These are phyloP conservation scores for Boleophthalmus pectinirostris DNA, from an alignment of 2,113 vertebrate species.

Conservation along the genomic window DNA sequence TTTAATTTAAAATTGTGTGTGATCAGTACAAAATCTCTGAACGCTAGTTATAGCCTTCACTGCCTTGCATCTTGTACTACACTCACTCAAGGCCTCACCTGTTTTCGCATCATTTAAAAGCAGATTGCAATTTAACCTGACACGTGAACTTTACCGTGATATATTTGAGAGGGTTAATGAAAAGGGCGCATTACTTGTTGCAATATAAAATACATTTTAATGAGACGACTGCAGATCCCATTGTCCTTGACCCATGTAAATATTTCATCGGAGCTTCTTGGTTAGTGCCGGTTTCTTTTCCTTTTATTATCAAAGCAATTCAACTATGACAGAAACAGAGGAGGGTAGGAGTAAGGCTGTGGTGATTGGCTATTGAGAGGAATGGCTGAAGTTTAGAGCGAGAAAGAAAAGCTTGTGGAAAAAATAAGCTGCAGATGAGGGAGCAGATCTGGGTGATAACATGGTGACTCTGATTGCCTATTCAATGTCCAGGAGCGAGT, in stretches of 20 bases:
- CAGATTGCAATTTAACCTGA: not conserved
- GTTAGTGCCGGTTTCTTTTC: not conserved
- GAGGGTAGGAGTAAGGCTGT: not conserved
- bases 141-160: not conserved
- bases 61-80: not conserved
- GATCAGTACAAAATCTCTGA: too few relatives aligned
- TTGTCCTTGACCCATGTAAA: constrained; percentile 1
- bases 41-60: too few relatives aligned
- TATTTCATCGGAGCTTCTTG: not conserved
- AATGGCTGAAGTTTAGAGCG: not conserved
- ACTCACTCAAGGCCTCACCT: not conserved
- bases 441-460: constrained; percentile 1
- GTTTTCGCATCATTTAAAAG: not conserved
- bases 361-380: constrained; percentile 40
- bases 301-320: not conserved
- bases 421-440: constrained; percentile 3
- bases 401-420: constrained; percentile 35
- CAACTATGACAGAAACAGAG: not conserved
- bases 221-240: not conserved
- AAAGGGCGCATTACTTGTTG: not conserved
- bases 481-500: constrained; percentile 24
- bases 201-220: not conserved
- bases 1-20: too few relatives aligned
- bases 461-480: constrained; percentile 24
- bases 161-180: not conserved